phyloP scores from a whole-genome alignment of 2,797 vertebrate species.

The Eospalax fontanierii region DNA sequence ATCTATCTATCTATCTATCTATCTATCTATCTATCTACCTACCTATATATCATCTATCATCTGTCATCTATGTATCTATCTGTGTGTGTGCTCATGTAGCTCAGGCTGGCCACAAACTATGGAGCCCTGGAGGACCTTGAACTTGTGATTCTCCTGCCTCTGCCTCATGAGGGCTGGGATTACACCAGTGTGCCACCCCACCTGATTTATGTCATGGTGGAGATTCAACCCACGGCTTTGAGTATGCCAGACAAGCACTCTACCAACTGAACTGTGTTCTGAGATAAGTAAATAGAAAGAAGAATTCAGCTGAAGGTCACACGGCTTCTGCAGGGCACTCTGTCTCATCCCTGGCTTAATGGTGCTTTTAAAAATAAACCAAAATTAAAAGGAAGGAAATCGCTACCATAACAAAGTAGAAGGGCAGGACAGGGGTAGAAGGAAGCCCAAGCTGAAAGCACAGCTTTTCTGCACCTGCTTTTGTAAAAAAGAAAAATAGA shows the following conservation, averaged over 20 bases:
- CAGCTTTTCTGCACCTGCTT: slow-evolving; percentile 78
- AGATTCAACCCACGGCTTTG: neutral
- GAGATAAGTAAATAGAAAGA: neutral
- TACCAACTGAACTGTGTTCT: neutral
- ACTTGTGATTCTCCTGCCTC: neutral
- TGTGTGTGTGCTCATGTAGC: too few relatives aligned
- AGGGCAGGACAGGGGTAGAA: neutral
- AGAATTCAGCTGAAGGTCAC: neutral
- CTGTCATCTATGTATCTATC: too few relatives aligned
- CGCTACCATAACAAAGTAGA: slow-evolving; percentile 19
- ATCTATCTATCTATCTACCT: too few relatives aligned
- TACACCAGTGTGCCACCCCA: neutral
- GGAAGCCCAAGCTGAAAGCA: slow-evolving; percentile 58
- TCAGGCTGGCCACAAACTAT: neutral
- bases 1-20: too few relatives aligned
- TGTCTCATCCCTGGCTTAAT: neutral
- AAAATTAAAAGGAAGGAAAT: slow-evolving; percentile 57
- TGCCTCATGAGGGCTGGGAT: neutral
- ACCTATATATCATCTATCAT: too few relatives aligned
- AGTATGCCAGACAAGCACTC: neutral
- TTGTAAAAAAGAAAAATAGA: neutral
- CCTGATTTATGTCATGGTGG: neutral
- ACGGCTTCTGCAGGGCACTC: slow-evolving; percentile 6
- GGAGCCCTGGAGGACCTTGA: neutral
- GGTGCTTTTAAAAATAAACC: slow-evolving; percentile 61